Evolutionary conservation across 2,113 vertebrate genomes (phyloP), one percentile per base, ranked within the genome.

Genomic region (Blennius ocellaris): DNA sequence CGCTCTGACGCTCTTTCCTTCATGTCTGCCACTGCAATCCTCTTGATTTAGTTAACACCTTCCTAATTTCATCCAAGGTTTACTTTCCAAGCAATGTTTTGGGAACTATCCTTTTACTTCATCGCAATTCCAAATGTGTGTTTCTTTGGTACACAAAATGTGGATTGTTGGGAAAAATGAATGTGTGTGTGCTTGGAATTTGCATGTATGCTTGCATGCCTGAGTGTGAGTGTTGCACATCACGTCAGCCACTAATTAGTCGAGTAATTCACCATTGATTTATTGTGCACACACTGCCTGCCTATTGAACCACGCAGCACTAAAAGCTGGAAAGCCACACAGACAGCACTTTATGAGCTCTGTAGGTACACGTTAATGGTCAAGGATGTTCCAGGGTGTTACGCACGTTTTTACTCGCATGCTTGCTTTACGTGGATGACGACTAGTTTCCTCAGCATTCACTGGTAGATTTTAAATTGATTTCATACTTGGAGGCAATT

Each of bases 261-360:
- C 48, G 53, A 53, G 58, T 69, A 62, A 74, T 67, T 68, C 64
- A 15, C 45, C 48, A 81, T 87, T 73, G 73, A 91, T 89, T 63
- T 68, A 66, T 61, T 38, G 21, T 54, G n/a, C 65, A 59, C 60
- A 72, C 41, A 66, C 69, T 83, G 83, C 76, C 78, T 86, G 83
- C 81, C 85, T 89, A 88, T 90, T 89, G 78, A 87, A 11, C 74
- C 64, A 59, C 80, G 56, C 14, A 47, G 52, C 66, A 73, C 77
- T 84, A 77, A 84, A 63, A 68, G 64, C 73, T 63, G n/a, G 16
- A 61, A 54, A 54, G 17, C 48, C 67, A 62, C 57, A 36, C 16
- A n/a, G 50, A 21, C 51, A 72, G 62, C 71, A 55, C 52, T 80
- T 69, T 64, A 30, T 5, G 66, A 69, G 44, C 43, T 80, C 58